Evolutionary conservation across 2,113 vertebrate species (phyloP).

Genomic region (Micromys minutus): DNA sequence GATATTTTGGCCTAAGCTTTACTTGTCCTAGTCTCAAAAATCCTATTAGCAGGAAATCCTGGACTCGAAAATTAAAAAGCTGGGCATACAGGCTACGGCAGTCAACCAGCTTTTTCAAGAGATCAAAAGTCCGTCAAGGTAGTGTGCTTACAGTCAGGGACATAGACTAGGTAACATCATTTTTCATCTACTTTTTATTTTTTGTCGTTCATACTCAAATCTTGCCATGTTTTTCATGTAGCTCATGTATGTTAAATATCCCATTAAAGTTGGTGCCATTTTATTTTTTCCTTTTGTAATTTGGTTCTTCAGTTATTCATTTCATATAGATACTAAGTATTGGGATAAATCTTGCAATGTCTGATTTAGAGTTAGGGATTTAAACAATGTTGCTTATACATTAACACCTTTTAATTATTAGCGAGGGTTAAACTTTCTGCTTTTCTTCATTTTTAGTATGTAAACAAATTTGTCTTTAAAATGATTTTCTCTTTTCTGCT

Average conservation of each 20-base stretch:
- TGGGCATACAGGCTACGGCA: conserved; percentile 96
- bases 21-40: conserved; percentile 99
- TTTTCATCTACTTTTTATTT: conserved; percentile 80
- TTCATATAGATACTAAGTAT: conserved; percentile 79
- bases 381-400: conserved; percentile 67
- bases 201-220: conserved; percentile 65
- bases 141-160: conserved; percentile 91
- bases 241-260: conserved; percentile 64
- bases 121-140: conserved; percentile 95
- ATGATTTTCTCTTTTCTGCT: conserved; percentile 72
- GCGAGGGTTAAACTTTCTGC: conserved; percentile 73
- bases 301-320: conserved; percentile 79
- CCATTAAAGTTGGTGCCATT: conserved; percentile 69
- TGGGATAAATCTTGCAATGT: conserved; percentile 67
- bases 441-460: conserved; percentile 61
- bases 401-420: conserved; percentile 77
- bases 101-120: conserved; percentile 97
- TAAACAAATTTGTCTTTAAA: conserved; percentile 68
- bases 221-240: conserved; percentile 67
- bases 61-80: conserved; percentile 97
- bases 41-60: conserved; percentile 98
- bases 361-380: conserved; percentile 68
- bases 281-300: conserved; percentile 76
- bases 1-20: conserved; percentile 99
- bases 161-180: conserved; percentile 87